phyloP scores from a whole-genome alignment of 2,113 vertebrate species.

The Falcunculus frontatus region DNA sequence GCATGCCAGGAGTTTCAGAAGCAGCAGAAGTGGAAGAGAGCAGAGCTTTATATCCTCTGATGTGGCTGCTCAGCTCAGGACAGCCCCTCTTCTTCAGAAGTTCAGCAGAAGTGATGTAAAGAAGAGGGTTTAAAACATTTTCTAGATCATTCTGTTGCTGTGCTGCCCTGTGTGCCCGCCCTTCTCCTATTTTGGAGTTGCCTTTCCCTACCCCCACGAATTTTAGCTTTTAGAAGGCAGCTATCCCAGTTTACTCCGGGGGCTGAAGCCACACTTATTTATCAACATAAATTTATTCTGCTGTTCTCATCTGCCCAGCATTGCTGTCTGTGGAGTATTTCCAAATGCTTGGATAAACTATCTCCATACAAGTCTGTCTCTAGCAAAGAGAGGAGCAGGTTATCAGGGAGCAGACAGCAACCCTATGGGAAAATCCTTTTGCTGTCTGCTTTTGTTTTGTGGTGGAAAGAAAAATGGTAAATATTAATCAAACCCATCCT shows the following conservation, averaged over 20 bases:
- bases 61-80: background rate
- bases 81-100: background rate
- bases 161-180: background rate
- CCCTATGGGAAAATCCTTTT: background rate
- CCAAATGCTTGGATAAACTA: background rate
- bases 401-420: background rate
- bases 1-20: background rate
- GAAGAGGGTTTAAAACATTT: background rate
- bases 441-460: background rate
- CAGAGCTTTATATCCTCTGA: background rate
- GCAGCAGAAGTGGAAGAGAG: background rate
- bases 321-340: background rate
- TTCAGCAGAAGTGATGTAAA: background rate
- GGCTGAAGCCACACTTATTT: background rate
- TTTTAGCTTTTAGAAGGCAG: background rate
- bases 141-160: background rate
- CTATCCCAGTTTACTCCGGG: background rate
- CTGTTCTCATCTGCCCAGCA: background rate
- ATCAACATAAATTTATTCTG: background rate
- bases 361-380: background rate
- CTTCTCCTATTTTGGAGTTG: background rate
- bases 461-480: background rate
- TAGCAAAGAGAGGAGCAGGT: background rate
- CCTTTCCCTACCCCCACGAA: background rate
- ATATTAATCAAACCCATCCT: background rate